Base-by-base conservation (phyloP, 1,140 invertebrate genomes). In the Drosophila suzukii region DNA sequence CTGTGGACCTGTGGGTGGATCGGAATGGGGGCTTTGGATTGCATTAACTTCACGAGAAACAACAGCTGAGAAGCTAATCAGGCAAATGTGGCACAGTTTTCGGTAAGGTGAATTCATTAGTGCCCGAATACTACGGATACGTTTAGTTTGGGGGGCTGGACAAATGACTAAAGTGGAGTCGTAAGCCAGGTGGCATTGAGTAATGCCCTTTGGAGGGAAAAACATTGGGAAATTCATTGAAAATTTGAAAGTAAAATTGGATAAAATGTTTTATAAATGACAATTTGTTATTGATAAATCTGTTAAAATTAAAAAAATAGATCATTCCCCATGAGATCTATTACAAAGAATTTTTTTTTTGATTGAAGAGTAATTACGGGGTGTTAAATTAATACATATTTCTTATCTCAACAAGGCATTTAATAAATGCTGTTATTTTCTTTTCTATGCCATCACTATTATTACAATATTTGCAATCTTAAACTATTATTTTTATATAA, bases 1-100 rank as follows among this genome's bases (percentile, higher is more conserved):
- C 0, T 4, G 3, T 36, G 72, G 43, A 43, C 30, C 20, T 43
- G 66, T 73, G 77, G 63, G 53, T 51, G 56, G 49, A 55, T 30
- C 39, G 27, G 5, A 13, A n/a, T 15, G 1, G 13, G 11, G 43
- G 44, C 24, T 27, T 27, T 27, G 27, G 27, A 13, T 41, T 56
- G 60, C 61, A 62, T 43, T 53, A 41, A 76, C 54, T 56, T 12
- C 53, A 62, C 58, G 65, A 65, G 63, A 63, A 65, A 32, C 47
- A 49, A 56, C 74, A 86, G 81, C 78, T 85, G 82, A 82, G 78
- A 88, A 83, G 82, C 83, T 88, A 86, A 86, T 86, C 83, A 88
- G 65, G 61, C 58, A 86, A 86, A 86, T 78, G 75, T 86, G 83
- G 56, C 82, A 85, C 78, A 71, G 39, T 63, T 70, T 58, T 58